A percentile compares a stretch with the other conserved stretches of the same genome.
Evolutionary conservation across 2,113 vertebrate species (phyloP).

Genomic region (Catharus minimus): DNA sequence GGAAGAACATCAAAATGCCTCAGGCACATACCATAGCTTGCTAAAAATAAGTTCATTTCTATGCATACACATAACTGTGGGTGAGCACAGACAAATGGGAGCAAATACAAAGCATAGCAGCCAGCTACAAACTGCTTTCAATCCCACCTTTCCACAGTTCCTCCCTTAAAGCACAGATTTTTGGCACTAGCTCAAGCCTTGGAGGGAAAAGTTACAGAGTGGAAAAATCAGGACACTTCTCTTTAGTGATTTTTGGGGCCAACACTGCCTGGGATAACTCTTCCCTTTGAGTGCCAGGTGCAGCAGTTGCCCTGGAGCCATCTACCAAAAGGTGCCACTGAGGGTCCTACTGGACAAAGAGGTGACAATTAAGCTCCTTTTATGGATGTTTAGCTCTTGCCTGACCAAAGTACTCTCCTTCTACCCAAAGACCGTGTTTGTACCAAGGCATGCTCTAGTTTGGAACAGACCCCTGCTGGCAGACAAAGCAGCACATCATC

Average conservation of each 20-base stretch:
- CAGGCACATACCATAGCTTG: constrained; percentile 6
- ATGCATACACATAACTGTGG: neutral
- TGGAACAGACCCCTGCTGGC: neutral
- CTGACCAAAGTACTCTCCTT: neutral
- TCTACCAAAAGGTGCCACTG: neutral
- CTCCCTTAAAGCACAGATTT: neutral
- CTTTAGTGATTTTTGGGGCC: neutral
- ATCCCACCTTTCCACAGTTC: neutral
- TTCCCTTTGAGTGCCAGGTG: neutral
- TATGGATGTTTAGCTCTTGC: neutral
- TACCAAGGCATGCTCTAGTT: neutral
- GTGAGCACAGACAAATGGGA: neutral
- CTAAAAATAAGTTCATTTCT: constrained; percentile 32
- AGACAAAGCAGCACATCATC: neutral
- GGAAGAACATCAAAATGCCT: constrained; percentile 31
- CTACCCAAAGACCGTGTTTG: fast-evolving
- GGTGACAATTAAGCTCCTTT: neutral
- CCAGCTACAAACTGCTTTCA: neutral
- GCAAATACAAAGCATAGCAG: neutral
- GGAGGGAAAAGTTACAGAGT: neutral
- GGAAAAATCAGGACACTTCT: neutral
- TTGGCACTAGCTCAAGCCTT: neutral
- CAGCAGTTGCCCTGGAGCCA: neutral
- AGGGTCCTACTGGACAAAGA: neutral
- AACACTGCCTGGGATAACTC: neutral